Evolutionary conservation across 1,140 invertebrate genomes (phyloP), one percentile per base, ranked within the genome.

Genomic region (Caerostris extrusa): DNA sequence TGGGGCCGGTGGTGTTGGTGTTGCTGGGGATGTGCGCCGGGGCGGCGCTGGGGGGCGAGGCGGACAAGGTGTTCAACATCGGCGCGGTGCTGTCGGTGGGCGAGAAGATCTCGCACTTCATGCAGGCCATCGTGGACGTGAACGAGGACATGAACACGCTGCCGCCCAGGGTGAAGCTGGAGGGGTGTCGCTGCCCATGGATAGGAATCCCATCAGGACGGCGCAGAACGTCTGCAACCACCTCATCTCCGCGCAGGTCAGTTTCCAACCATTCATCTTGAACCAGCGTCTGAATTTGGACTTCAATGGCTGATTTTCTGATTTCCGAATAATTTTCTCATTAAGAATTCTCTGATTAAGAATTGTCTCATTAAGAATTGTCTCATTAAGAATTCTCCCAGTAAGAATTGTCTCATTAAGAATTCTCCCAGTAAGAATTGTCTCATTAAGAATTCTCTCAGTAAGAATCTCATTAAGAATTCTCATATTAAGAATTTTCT

Each of bases 171-270:
- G 97, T 98, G 12, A 61, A 57, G n/a, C 83, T 95, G 50, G 77
- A 88, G 55, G 94, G 17, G 83, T 94, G 5, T 82, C 93, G 8
- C 85, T 99, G 95, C 96, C 98, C 81, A 99, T 99, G 98, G 98
- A 99, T 96, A 97, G 98, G 83, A 99, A 99, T 96, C 98, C 98
- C 1, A 99, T 99, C 94, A 97, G 98, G 95, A 99, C 98, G 0
- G 98, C 98, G 12, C 96, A 99, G 55, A 98, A 98, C 95, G 98
- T 99, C 58, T 99, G 99, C 96, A 98, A 98, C 95, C 97, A 98
- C 95, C 96, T 99, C 8, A 99, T 97, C 19, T 95, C 96, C 53
- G 53, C 69, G 12, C 91, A 94, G 83, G 88, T 91, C 57, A 85
- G 57, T 19, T 3, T 8, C 19, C 2, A 19, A 14, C 17, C 0